These are phyloP conservation scores for Elephas maximus DNA, from an alignment of 2,113 vertebrate genomes.

Conservation along the genomic window DNA sequence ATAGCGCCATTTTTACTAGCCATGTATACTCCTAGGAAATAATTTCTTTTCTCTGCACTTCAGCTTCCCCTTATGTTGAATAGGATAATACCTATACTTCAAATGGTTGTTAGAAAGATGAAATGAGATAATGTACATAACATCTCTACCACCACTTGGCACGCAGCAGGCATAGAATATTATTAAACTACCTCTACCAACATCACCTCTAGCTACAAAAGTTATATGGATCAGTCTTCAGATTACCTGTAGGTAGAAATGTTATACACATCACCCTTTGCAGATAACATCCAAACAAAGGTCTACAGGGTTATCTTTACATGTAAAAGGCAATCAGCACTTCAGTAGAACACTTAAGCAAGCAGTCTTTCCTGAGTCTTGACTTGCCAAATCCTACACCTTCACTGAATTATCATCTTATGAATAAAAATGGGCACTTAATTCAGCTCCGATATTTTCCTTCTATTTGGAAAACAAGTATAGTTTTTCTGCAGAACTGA, in stretches of 20 bases:
- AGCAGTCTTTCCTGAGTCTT: background rate
- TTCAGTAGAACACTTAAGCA: conserved; percentile 56
- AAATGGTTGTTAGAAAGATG: background rate
- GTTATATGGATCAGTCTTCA: background rate
- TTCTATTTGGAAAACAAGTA: conserved; percentile 73
- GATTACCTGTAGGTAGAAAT: background rate
- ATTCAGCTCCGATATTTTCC: conserved; percentile 44
- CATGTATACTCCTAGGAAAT: background rate
- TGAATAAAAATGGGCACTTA: conserved; percentile 60
- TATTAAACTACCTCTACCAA: background rate
- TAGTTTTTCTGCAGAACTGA: conserved; percentile 35
- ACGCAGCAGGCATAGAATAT: background rate
- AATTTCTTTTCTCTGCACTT: background rate
- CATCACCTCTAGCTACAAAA: background rate
- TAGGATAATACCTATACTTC: background rate
- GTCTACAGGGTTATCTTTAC: conserved; percentile 32
- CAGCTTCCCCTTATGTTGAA: background rate
- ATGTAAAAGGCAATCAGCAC: conserved; percentile 36
- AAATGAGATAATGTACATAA: conserved; percentile 23
- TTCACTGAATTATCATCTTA: conserved; percentile 64
- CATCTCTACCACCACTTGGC: background rate
- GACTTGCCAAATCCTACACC: conserved; percentile 11
- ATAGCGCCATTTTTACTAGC: conserved; percentile 2
- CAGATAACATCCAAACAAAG: background rate
- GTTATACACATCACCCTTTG: background rate